Evolutionary conservation across 2,888 invertebrate species (phyloP), one percentile per base, ranked within the genome.

Genomic region (Apodemia mormo): DNA sequence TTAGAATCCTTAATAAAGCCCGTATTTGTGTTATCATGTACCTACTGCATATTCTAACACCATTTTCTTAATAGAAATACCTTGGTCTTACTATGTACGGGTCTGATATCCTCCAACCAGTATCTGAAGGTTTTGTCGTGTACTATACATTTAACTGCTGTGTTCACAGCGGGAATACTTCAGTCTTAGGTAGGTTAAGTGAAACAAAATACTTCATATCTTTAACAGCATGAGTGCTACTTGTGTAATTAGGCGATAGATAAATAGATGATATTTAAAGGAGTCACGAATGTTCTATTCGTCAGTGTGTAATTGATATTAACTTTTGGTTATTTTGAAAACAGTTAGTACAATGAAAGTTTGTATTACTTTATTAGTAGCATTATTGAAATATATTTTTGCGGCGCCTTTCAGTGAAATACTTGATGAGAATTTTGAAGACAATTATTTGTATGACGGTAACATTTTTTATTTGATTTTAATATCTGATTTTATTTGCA

Each of bases 201-300:
- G 54, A 10, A 65, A 37, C 37, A 54, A 29, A 14, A 12, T 54
- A 52, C 30, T 14, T 33, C 14, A 33, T 61, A 61, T 61, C 61
- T 33, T 54, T 73, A 71, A 74, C 70, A 74, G 65, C 70, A 86
- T 79, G 79, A 79, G 74, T 72, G 83, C 84, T 83, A 81, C 78
- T 82, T 87, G 85, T 86, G 84, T 89, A 89, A 89, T 87, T 87
- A 85, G 85, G 85, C 80, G 85, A 87, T 85, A 78, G 82, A 83
- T 83, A 80, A 78, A 77, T 72, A 22, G 22, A 66, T 68, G 40
- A 67, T 71, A 72, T 72, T 74, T 76, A 76, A 73, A 74, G 74
- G 77, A 79, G 77, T 77, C 77, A 73, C 67, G 76, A 72, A 69
- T 74, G 74, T 72, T 72, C 65, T 67, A 68, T 68, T 72, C 65